Evolutionary conservation across 2,888 invertebrate genomes (phyloP), one percentile per base, ranked within the genome.

Genomic region (Nebria brevicollis): DNA sequence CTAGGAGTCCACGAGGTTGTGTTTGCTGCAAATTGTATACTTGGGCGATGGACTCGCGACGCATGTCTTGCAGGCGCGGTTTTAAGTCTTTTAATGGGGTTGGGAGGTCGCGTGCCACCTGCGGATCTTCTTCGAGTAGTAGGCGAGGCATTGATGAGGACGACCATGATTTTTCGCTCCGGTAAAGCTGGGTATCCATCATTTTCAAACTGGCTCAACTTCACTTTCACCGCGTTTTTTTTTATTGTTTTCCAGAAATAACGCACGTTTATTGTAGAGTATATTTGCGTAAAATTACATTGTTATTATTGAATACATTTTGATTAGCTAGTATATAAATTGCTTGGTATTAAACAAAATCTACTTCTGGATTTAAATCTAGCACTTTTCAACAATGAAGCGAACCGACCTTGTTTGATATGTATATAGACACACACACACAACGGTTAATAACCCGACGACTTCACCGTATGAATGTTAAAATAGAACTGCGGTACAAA

Each of bases 81-180:
- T 75, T 43, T 2, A 81, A 68, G 2, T 81, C 81, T 76, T 81
- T 81, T 43, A 81, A 66, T n/a, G 81, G 81, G 8, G 76, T 77
- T 64, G 81, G 72, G 15, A 81, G 42, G 72, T 81, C 81, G 26
- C 74, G 73, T 7, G 7, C 25, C 43, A 42, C 73, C n/a, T 43
- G 11, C 34, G 65, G 65, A 26, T 75, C 75, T 11, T 75, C 76
- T 13, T 77, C 77, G 20, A 66, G 66, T 13, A 73, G 25, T 3
- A 83, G 66, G 1, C 73, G 42, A 3, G 82, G 82, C 75, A 82
- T 79, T n/a, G 82, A 77, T 2, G 77, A 77, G 20, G 83, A 76
- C 26, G 77, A 82, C 83, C 83, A 83, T 5, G 75, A 74, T 66
- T 82, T 82, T 13, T 80, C 70, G 34, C 66, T 73, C 42, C 76